Conservation (phyloP, 2,888 invertebrate species). For the Eupithecia inturbata region DNA sequence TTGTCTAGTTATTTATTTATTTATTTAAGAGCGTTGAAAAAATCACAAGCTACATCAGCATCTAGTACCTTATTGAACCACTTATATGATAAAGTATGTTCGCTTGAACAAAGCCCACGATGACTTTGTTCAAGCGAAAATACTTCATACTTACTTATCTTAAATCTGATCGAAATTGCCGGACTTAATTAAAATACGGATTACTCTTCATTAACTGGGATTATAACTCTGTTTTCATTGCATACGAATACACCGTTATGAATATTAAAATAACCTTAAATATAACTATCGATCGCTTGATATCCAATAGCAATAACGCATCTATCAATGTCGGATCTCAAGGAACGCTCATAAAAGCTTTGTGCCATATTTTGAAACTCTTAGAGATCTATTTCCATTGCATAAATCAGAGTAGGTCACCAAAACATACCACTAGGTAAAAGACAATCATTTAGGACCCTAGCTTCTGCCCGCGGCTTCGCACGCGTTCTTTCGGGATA, state of each 20-base stretch:
- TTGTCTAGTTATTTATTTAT: background rate
- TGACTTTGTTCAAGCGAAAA: background rate
- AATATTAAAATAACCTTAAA: conserved; percentile 32
- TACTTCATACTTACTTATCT: background rate
- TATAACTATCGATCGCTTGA: conserved; percentile 34
- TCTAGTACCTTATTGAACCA: background rate
- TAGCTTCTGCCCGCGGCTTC: background rate
- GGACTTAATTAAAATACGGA: conserved; percentile 31
- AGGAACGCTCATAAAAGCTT: conserved; percentile 42
- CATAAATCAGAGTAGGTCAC: conserved; percentile 12
- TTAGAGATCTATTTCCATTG: conserved; percentile 14
- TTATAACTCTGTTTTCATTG: conserved; percentile 14
- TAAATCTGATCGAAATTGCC: conserved; percentile 16
- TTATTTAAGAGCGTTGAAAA: background rate
- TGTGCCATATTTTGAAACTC: conserved; percentile 23
- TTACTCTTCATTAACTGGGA: conserved; percentile 28
- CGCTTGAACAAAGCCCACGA: too few relatives aligned
- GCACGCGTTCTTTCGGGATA: background rate
- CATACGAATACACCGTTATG: too few relatives aligned
- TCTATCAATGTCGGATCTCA: conserved; percentile 45
- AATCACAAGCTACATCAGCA: too few relatives aligned
- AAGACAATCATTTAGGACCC: background rate
- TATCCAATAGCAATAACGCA: conserved; percentile 43
- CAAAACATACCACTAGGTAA: background rate
- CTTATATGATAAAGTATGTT: background rate